Percentiles rank a stretch among this genome's conserved stretches.
Evolutionary conservation across 2,113 vertebrate genomes (phyloP).

Genomic region (Zosterops japonicus): DNA sequence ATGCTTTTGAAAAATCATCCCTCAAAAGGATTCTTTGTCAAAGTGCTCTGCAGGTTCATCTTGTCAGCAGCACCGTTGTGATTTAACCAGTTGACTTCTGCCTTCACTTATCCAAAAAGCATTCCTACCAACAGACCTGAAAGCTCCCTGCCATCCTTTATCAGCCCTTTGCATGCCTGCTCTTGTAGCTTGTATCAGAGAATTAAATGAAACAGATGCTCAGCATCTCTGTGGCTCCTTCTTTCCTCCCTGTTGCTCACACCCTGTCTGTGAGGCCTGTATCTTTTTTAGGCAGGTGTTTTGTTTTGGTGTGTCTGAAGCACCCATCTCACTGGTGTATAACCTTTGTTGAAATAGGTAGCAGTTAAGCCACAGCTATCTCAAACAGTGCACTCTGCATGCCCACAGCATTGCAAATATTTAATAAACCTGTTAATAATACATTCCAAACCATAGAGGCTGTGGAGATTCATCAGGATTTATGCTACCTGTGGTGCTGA

Average conservation of each 20-base stretch:
- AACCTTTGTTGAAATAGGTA: not conserved
- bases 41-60: constrained; percentile 5
- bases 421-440: constrained; percentile 48
- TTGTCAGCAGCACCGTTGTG: not conserved
- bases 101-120: not conserved
- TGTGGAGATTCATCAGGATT: constrained; percentile 15
- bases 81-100: not conserved
- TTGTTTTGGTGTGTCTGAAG: not conserved
- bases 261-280: not conserved
- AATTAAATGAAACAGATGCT: not conserved
- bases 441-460: not conserved
- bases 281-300: not conserved
- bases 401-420: not conserved
- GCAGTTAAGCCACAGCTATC: not conserved
- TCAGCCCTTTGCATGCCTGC: not conserved
- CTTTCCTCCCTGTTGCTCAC: not conserved
- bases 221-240: not conserved
- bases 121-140: not conserved
- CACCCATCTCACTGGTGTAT: not conserved
- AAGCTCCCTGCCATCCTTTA: not conserved
- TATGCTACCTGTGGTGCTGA: constrained; percentile 28
- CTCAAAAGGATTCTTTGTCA: constrained; percentile 9
- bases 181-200: not conserved
- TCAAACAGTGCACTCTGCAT: not conserved
- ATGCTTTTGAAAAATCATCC: constrained; percentile 4